These are phyloP conservation scores for Chymomyza caudatula DNA, from an alignment of 2,888 invertebrate species.

Conservation along the genomic window DNA sequence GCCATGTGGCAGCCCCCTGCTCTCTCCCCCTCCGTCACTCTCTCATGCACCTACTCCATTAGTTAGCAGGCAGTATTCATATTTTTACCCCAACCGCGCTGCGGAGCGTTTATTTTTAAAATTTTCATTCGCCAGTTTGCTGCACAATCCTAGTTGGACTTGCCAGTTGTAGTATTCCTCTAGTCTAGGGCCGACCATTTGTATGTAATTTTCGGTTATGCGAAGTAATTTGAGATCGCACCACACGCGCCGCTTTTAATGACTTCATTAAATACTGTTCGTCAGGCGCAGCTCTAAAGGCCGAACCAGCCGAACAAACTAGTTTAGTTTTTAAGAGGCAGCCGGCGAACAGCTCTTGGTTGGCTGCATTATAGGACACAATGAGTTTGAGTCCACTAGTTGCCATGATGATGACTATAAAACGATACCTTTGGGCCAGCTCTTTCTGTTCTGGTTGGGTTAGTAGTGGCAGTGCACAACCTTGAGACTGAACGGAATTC, in stretches of 20 bases:
- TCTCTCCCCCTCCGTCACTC: constrained; percentile 23
- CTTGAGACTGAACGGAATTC: neutral
- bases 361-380: constrained; percentile 1
- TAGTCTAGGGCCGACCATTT: constrained; percentile 31
- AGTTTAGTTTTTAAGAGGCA: constrained; percentile 36
- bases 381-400: constrained; percentile 39
- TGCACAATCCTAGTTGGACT: constrained; percentile 5
- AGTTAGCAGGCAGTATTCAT: constrained; percentile 31
- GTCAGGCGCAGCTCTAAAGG: constrained; percentile 3
- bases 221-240: constrained; percentile 75
- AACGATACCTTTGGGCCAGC: constrained; percentile 66
- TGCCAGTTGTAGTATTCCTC: constrained; percentile 6
- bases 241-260: constrained; percentile 77
- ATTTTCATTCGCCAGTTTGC: constrained; percentile 18
- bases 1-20: constrained; percentile 1
- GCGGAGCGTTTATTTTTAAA: constrained; percentile 45
- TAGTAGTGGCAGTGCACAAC: constrained; percentile 39
- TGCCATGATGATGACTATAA: constrained; percentile 61
- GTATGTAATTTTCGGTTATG: constrained; percentile 74
- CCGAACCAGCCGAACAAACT: constrained; percentile 30
- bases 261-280: constrained; percentile 74
- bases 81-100: neutral
- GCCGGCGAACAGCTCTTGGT: neutral
- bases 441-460: constrained; percentile 8
- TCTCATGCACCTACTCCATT: constrained; percentile 44